phyloP scores from a whole-genome alignment of 2,113 vertebrate genomes.

The Rhinichthys klamathensis region DNA sequence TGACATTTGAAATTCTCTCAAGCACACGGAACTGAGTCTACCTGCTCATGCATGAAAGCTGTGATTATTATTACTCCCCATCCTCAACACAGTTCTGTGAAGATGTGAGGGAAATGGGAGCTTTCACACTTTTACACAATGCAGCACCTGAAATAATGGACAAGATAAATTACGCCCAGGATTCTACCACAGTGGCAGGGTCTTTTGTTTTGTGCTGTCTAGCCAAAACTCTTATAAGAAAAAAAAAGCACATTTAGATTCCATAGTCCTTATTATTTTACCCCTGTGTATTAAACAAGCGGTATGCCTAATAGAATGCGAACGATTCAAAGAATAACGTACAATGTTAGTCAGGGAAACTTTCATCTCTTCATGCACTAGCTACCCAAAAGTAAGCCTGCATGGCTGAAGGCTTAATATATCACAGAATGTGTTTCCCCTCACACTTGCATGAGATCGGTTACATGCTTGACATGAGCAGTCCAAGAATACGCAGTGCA shows the following conservation, averaged over 20 bases:
- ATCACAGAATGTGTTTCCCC: constrained; percentile 9
- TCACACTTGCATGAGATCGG: constrained; percentile 33
- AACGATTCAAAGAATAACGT: constrained; percentile 14
- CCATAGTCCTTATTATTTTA: constrained; percentile 22
- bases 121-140: constrained; percentile 68
- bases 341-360: not conserved
- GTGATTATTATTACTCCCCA: constrained; percentile 73
- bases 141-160: constrained; percentile 68
- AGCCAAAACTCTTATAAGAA: constrained; percentile 18
- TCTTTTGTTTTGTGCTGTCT: not conserved
- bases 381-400: constrained; percentile 16
- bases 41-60: constrained; percentile 74
- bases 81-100: constrained; percentile 62
- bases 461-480: constrained; percentile 15
- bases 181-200: constrained; percentile 40
- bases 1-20: constrained; percentile 27
- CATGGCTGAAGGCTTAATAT: constrained; percentile 14
- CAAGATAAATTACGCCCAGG: constrained; percentile 69
- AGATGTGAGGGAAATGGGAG: constrained; percentile 58
- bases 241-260: constrained; percentile 16
- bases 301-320: constrained; percentile 26
- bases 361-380: constrained; percentile 6
- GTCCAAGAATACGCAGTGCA: constrained; percentile 9
- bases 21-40: constrained; percentile 60
- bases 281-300: constrained; percentile 11